Evolutionary conservation across 2,888 invertebrate genomes (phyloP), one percentile per base, ranked within the genome.

Genomic region (Eremobia ochroleuca): DNA sequence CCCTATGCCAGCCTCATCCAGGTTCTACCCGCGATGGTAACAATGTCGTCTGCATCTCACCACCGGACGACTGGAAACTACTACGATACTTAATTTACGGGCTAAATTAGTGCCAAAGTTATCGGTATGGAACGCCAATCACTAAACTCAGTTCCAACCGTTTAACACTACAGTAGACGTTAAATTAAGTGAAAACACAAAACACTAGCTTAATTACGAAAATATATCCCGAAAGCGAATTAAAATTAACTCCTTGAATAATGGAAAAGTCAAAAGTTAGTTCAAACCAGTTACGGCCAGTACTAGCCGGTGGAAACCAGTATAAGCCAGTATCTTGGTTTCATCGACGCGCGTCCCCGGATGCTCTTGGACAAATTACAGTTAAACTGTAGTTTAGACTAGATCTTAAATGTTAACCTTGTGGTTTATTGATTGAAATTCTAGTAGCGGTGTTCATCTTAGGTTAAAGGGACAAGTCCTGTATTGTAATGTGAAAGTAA

Each of bases 281-380:
- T 78, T 77, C 58, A 62, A 81, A 81, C 85, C 73, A 82, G 78
- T 76, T 84, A 76, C 37, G 49, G 52, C 70, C 74, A 65, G 80
- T 70, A 49, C 73, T n/a, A 80, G 73, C 69, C 71, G 55, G 76
- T 80, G 83, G 81, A 81, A 79, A 78, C 81, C 70, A 62, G 83
- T 71, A 77, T 79, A 83, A 76, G 75, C 74, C 70, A 71, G 83
- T 76, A 85, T 79, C 70, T 71, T 68, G 61, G 76, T 81, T 85
- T 78, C 73, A 82, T 83, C 70, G 77, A 67, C 64, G 76, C 8
- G n/a, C 59, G 73, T 84, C 80, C 79, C 79, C 68, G 73, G 58
- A 67, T 78, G 46, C 69, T 79, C 74, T 52, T 64, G 65, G 85
- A 86, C 83, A 85, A 86, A 87, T 85, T 81, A 83, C 77, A 70